A percentile compares a stretch with the other conserved stretches of the same genome.
Conservation (phyloP, 2,113 vertebrate species). For the Malurus cyaneus region DNA sequence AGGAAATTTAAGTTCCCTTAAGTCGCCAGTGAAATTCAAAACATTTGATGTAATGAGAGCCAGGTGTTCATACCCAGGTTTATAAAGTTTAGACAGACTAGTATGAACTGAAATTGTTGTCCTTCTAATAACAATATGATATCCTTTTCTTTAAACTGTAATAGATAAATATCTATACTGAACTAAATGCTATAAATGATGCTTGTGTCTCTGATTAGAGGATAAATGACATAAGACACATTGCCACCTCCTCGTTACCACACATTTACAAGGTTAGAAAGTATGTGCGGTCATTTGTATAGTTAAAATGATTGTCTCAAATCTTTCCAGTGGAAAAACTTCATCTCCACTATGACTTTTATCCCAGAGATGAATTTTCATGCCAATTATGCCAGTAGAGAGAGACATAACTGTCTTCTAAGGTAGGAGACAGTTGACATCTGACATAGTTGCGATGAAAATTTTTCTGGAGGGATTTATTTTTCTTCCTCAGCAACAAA, state of each 20-base stretch:
- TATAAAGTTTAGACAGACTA: not conserved
- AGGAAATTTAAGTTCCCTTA: not conserved
- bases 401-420: not conserved
- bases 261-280: not conserved
- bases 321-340: not conserved
- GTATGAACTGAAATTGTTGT: not conserved
- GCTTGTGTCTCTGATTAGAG: not conserved
- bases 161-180: not conserved
- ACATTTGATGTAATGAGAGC: not conserved
- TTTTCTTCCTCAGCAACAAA: not conserved
- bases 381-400: not conserved
- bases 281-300: not conserved
- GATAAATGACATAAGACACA: not conserved
- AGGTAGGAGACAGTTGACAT: not conserved
- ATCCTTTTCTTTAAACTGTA: not conserved
- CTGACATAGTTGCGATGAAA: not conserved
- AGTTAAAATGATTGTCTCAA: not conserved
- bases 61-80: not conserved
- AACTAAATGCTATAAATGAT: not conserved
- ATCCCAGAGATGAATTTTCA: not conserved
- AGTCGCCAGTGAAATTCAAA: not conserved
- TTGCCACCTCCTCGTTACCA: not conserved
- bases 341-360: not conserved
- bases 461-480: not conserved
- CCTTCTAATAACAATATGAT: not conserved